Conservation (phyloP, 2,888 invertebrate genomes). For the Rhodophaea formosa region DNA sequence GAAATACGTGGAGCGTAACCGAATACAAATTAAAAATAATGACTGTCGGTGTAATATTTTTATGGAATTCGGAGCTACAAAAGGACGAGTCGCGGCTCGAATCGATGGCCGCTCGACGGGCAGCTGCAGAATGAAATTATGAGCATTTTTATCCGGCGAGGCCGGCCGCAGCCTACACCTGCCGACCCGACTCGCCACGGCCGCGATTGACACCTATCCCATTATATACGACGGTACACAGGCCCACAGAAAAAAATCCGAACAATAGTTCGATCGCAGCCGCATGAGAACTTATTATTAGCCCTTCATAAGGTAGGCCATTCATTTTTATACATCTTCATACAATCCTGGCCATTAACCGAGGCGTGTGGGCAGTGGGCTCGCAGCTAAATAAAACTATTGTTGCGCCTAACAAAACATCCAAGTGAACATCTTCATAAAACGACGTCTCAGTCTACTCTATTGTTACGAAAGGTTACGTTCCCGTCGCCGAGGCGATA, state of each 20-base stretch:
- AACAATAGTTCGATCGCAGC: conserved; percentile 73
- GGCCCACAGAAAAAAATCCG: conserved; percentile 62
- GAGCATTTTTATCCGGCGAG: conserved; percentile 68
- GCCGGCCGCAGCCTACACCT: conserved; percentile 58
- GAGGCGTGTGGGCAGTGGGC: conserved; percentile 80
- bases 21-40: conserved; percentile 64
- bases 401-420: conserved; percentile 73
- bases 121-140: conserved; percentile 79
- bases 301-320: conserved; percentile 68
- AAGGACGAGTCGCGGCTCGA: conserved; percentile 59
- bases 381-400: conserved; percentile 78
- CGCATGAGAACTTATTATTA: conserved; percentile 79
- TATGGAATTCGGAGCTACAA: conserved; percentile 67
- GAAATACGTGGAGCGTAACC: conserved; percentile 42
- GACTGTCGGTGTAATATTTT: conserved; percentile 57
- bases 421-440: conserved; percentile 79
- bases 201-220: conserved; percentile 78
- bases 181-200: conserved; percentile 47
- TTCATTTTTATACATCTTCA: conserved; percentile 76
- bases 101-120: conserved; percentile 72
- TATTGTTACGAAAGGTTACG: conserved; percentile 63
- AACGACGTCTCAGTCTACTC: conserved; percentile 58
- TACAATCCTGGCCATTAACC: conserved; percentile 76
- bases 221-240: conserved; percentile 62
- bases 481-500: conserved; percentile 55